Evolutionary conservation across 2,797 vertebrate species (phyloP).

Genomic region (Limosa lapponica): DNA sequence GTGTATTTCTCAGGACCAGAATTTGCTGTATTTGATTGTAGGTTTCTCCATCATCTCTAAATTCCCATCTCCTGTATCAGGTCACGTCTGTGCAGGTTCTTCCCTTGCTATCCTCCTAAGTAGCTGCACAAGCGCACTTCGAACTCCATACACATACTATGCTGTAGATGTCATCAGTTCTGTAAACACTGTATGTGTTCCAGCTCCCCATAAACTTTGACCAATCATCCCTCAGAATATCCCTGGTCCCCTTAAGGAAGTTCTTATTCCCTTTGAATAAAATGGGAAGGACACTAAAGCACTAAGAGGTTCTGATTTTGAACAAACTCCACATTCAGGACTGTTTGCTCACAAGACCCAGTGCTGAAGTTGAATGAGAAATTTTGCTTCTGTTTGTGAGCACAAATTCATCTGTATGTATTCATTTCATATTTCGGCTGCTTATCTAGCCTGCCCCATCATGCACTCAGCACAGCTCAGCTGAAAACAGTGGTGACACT

Average conservation of each 20-base stretch:
- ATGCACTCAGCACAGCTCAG: neutral
- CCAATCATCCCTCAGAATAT: neutral
- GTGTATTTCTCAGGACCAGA: neutral
- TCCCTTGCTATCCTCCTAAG: neutral
- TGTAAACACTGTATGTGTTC: neutral
- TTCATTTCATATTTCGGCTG: neutral
- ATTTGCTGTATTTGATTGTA: neutral
- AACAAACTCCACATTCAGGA: neutral
- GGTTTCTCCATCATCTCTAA: neutral
- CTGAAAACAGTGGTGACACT: neutral
- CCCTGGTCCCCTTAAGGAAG: neutral
- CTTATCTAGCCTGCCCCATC: neutral
- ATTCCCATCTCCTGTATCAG: neutral
- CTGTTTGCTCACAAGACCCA: neutral
- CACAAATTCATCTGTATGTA: neutral
- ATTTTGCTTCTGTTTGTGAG: neutral
- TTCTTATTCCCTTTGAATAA: neutral
- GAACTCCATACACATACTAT: neutral
- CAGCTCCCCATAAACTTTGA: neutral
- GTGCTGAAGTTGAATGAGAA: neutral
- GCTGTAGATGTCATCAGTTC: neutral
- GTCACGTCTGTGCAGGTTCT: neutral
- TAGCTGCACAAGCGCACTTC: neutral
- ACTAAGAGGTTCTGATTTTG: neutral
- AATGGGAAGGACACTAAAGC: neutral